Evolutionary conservation across 2,797 vertebrate species (phyloP), one percentile per base, ranked within the genome.

Genomic region (Acanthornis magna): DNA sequence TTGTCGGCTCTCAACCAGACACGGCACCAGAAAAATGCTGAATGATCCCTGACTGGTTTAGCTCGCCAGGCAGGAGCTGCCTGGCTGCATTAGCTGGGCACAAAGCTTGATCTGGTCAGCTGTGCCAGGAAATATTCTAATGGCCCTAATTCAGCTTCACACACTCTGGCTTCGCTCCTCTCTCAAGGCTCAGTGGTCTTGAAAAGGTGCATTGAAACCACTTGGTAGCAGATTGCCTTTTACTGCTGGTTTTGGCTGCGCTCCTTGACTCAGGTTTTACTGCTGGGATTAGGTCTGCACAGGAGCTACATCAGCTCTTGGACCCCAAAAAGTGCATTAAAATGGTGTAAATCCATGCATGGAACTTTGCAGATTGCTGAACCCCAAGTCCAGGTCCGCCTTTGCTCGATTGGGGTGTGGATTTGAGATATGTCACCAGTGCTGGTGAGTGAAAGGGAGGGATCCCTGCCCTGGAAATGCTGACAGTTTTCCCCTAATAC

Each of bases 91-190:
- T 68, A 88, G 54, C 83, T 78, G 51, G 34, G 22, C 62, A 34
- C 13, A 16, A 36, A 10, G 27, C 70, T 57, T 54, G 25, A 82
- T 29, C 42, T 38, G 1, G 1, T 51, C 48, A 89, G 63, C 36
- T 79, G 47, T 85, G 63, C 55, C 89, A 85, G 86, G 55, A 92
- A 84, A 73, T 22, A 34, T 55, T 81, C 27, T 50, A 53, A 62
- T 54, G 40, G 63, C 71, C 27, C 40, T 89, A 55, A 89, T 79
- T 58, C 67, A 91, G 26, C 55, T 78, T 85, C 91, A 55, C 36
- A 70, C 0, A 2, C 71, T 51, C n/a, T 51, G 18, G 36, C 55
- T 81, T 58, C 70, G 20, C 13, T 7, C 51, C 51, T 43, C 34
- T 71, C 15, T 72, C 54, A 50, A 78, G 62, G 47, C 50, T 88